Percentiles rank a stretch among this genome's conserved stretches.
Conservation (phyloP, 2,113 vertebrate genomes). For the Paedocypris sp. region DNA sequence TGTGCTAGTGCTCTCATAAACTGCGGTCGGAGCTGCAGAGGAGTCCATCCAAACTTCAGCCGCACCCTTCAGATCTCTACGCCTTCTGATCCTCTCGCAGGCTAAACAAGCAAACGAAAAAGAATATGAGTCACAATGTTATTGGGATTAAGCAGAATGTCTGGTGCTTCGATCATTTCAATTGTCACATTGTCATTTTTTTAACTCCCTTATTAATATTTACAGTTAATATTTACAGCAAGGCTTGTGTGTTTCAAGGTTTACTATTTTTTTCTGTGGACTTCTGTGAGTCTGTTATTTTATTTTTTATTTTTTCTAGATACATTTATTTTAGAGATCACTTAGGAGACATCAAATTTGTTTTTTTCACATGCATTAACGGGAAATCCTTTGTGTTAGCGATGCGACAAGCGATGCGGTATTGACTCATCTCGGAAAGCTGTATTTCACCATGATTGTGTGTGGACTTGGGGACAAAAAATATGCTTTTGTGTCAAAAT, state of each 20-base stretch:
- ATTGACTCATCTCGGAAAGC: constrained; percentile 36
- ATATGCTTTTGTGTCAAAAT: constrained; percentile 59
- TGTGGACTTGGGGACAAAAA: constrained; percentile 40
- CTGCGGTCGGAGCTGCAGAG: constrained; percentile 47
- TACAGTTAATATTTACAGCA: constrained; percentile 35
- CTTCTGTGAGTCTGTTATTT: constrained; percentile 27
- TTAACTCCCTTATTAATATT: constrained; percentile 34
- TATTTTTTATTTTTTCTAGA: constrained; percentile 37
- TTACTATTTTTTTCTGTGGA: constrained; percentile 32
- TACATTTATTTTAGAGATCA: constrained; percentile 31
- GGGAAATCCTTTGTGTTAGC: constrained; percentile 18
- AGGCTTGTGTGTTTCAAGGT: constrained; percentile 14
- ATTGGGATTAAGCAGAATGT: constrained; percentile 53
- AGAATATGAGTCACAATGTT: constrained; percentile 51
- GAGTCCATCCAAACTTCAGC: constrained; percentile 32
- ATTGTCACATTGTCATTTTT: constrained; percentile 26
- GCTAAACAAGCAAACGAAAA: constrained; percentile 40
- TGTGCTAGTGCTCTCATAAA: constrained; percentile 85
- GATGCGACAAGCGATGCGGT: constrained; percentile 20
- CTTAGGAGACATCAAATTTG: constrained; percentile 22
- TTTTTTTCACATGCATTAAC: constrained; percentile 25
- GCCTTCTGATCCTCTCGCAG: constrained; percentile 60
- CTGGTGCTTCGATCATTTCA: constrained; percentile 50
- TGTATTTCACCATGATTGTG: constrained; percentile 39
- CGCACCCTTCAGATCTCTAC: constrained; percentile 29